Evolutionary conservation across 2,888 invertebrate species (phyloP).

Genomic region (Beris chalybata): DNA sequence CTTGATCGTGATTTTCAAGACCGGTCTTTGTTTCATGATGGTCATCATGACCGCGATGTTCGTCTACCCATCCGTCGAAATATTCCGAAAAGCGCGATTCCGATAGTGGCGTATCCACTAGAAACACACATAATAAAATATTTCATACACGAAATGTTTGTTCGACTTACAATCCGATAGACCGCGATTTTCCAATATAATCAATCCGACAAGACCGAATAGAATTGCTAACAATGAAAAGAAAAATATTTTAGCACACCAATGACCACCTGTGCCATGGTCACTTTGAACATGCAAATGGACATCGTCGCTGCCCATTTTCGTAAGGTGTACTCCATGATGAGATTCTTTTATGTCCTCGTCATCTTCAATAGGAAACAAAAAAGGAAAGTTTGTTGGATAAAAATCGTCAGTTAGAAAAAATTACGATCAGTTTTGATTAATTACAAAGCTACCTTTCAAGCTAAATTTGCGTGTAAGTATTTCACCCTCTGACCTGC

Average conservation of each 20-base stretch:
- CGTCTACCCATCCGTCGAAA: slow-evolving; percentile 75
- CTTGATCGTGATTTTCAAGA: slow-evolving; percentile 51
- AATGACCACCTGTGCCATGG: slow-evolving; percentile 76
- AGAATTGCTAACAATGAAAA: slow-evolving; percentile 73
- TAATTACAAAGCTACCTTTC: slow-evolving; percentile 42
- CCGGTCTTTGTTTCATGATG: slow-evolving; percentile 50
- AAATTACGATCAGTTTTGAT: neutral
- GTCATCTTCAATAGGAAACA: slow-evolving; percentile 31
- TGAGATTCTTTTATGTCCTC: slow-evolving; percentile 50
- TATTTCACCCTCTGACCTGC: slow-evolving; percentile 54
- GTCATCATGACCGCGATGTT: slow-evolving; percentile 51
- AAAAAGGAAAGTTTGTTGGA: neutral
- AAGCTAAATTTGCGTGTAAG: slow-evolving; percentile 52
- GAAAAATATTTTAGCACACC: slow-evolving; percentile 83
- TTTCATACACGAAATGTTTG: neutral
- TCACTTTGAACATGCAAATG: slow-evolving; percentile 79
- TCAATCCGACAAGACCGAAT: slow-evolving; percentile 72
- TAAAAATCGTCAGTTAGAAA: neutral
- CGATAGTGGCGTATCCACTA: slow-evolving; percentile 63
- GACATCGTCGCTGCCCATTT: slow-evolving; percentile 66
- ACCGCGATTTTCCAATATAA: slow-evolving; percentile 79
- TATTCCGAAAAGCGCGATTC: slow-evolving; percentile 74
- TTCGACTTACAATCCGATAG: slow-evolving; percentile 71
- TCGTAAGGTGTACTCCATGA: slow-evolving; percentile 54
- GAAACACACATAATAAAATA: slow-evolving; percentile 33